Conservation (phyloP, 2,113 vertebrate species). For the Irena cyanogastra region DNA sequence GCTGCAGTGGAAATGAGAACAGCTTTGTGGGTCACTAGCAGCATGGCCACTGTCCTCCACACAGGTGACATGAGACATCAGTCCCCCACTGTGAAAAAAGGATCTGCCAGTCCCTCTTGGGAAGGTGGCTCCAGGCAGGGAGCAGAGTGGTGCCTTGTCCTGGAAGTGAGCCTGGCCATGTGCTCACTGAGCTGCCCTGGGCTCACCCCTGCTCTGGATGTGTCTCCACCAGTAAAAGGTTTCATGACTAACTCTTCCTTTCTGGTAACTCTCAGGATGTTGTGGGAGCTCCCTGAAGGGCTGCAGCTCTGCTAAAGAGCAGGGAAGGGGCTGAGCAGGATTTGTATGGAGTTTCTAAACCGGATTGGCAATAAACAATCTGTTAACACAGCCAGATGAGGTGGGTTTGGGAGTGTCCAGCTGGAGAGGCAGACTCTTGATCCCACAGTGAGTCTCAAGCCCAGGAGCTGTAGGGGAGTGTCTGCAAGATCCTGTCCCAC, state of each 20-base stretch:
- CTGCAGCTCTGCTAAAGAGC: not conserved
- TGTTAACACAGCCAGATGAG: not conserved
- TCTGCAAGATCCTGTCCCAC: conserved; percentile 22
- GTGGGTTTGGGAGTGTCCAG: conserved; percentile 11
- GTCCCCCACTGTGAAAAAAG: not conserved
- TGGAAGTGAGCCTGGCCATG: not conserved
- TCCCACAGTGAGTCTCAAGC: conserved; percentile 12
- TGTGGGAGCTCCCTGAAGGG: not conserved
- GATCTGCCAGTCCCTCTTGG: not conserved
- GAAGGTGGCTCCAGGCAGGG: not conserved
- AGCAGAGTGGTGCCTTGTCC: not conserved
- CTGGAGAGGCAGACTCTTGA: not conserved
- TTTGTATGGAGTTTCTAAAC: not conserved
- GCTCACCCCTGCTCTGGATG: not conserved
- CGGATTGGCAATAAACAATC: not conserved
- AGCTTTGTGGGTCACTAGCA: not conserved
- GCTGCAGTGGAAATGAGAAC: not conserved
- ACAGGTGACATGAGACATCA: not conserved
- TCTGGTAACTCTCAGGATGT: not conserved
- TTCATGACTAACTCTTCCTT: not conserved
- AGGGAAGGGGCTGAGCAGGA: not conserved
- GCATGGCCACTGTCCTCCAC: not conserved
- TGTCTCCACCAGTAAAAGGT: not conserved
- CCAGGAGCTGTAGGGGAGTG: not conserved
- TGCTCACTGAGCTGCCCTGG: not conserved